phyloP scores from a whole-genome alignment of 2,888 invertebrate genomes.

The Lagria hirta region DNA sequence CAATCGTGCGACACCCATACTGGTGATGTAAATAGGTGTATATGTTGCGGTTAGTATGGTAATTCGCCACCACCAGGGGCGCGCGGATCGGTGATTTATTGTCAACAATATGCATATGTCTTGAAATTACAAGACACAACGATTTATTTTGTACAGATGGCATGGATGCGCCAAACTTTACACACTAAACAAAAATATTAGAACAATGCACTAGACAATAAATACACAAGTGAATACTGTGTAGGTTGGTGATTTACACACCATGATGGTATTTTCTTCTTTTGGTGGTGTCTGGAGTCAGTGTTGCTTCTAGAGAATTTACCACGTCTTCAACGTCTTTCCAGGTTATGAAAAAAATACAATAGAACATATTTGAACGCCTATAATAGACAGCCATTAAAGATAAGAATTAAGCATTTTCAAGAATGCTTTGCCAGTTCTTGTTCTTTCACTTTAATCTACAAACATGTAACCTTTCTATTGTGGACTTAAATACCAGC shows the following conservation, averaged over 20 bases:
- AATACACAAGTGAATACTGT: conserved; percentile 29
- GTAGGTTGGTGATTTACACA: conserved; percentile 36
- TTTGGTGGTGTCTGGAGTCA: conserved; percentile 1
- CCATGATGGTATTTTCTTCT: conserved; percentile 8
- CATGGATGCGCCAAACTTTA: conserved; percentile 39
- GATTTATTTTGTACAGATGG: conserved; percentile 39
- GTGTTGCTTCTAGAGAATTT: too few species aligned
- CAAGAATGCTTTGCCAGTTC: too few species aligned
- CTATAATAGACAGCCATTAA: too few species aligned
- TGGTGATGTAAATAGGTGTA: conserved; percentile 46
- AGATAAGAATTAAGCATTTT: too few species aligned
- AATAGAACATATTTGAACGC: too few species aligned
- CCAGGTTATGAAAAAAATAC: too few species aligned
- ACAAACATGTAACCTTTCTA: too few species aligned
- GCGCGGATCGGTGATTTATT: conserved; percentile 43
- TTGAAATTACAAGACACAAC: conserved; percentile 29
- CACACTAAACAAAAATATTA: conserved; percentile 34
- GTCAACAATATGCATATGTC: conserved; percentile 36
- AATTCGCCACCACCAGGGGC: conserved; percentile 44
- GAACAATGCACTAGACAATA: conserved; percentile 39
- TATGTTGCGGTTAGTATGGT: conserved; percentile 47
- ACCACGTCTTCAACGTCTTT: too few species aligned
- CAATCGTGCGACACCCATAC: conserved; percentile 41
- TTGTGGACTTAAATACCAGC: too few species aligned
- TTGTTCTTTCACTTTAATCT: too few species aligned